These are phyloP conservation scores for Sinosuthora webbiana DNA, from an alignment of 2,113 vertebrate species.

Conservation along the genomic window DNA sequence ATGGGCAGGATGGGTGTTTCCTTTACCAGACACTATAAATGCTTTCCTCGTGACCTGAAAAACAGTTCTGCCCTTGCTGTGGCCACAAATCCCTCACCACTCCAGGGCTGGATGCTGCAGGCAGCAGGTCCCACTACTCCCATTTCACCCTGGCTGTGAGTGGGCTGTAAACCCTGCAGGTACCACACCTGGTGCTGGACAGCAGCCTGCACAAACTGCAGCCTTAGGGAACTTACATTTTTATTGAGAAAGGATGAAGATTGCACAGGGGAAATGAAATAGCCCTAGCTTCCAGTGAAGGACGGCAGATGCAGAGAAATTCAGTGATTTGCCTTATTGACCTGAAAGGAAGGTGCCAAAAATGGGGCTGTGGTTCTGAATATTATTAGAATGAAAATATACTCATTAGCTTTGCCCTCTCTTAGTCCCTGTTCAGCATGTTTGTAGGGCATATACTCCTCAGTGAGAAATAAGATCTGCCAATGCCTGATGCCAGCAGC, in stretches of 20 bases:
- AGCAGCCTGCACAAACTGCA: background rate
- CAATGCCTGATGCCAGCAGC: background rate
- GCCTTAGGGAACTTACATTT: background rate
- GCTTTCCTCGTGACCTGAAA: background rate
- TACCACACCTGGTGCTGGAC: background rate
- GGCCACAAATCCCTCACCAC: background rate
- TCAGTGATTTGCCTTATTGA: background rate
- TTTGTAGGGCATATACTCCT: accelerated
- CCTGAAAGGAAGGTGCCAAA: background rate
- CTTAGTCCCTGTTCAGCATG: background rate
- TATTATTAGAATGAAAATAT: background rate
- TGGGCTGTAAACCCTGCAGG: background rate
- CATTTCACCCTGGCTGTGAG: background rate
- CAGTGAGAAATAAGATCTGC: background rate
- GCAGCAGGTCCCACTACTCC: background rate
- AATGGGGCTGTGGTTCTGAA: background rate
- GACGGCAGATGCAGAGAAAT: background rate
- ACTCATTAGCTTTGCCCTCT: background rate
- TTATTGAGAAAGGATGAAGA: background rate
- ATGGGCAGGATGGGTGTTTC: background rate
- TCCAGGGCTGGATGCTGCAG: accelerated
- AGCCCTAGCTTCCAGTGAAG: background rate
- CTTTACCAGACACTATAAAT: background rate
- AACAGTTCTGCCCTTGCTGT: background rate
- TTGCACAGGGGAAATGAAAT: background rate